A percentile compares a stretch with the other conserved stretches of the same genome.
Evolutionary conservation across 2,888 invertebrate species (phyloP).

Genomic region (Noctua fimbriata): DNA sequence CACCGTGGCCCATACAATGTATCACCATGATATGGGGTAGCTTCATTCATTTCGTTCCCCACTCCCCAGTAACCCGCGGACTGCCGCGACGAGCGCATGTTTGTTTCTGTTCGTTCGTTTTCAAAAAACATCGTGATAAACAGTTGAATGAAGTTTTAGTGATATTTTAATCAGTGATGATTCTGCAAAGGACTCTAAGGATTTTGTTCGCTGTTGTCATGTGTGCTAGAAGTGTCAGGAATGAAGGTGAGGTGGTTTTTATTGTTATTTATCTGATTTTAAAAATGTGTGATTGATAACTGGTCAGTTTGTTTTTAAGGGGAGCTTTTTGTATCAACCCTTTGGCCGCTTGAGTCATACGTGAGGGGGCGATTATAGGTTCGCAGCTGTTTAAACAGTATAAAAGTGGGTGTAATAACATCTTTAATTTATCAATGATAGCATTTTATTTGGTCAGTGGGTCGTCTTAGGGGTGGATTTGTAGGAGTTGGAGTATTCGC

Average conservation of each 20-base stretch:
- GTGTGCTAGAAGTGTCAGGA: conserved; percentile 78
- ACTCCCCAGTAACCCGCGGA: conserved; percentile 77
- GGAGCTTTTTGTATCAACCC: conserved; percentile 53
- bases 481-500: no score
- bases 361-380: conserved; percentile 16
- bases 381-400: conserved; percentile 44
- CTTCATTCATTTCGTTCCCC: conserved; percentile 59
- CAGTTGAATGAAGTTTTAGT: conserved; percentile 65
- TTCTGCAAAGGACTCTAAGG: conserved; percentile 76
- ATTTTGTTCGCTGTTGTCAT: conserved; percentile 77
- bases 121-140: conserved; percentile 59
- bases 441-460: no score
- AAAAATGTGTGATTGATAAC: conserved; percentile 34
- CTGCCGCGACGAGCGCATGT: conserved; percentile 72
- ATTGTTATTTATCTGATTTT: conserved; percentile 17
- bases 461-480: no score
- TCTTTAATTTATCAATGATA: not conserved
- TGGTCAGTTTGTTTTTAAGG: conserved; percentile 50
- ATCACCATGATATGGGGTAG: conserved; percentile 66
- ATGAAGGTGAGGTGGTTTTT: conserved; percentile 78
- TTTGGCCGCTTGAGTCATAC: conserved; percentile 49
- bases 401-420: not conserved
- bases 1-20: conserved; percentile 47
- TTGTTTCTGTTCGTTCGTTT: conserved; percentile 42
- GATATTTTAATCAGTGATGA: conserved; percentile 77